Base-by-base conservation (phyloP, 1,140 invertebrate species). In the Cherax quadricarinatus region DNA sequence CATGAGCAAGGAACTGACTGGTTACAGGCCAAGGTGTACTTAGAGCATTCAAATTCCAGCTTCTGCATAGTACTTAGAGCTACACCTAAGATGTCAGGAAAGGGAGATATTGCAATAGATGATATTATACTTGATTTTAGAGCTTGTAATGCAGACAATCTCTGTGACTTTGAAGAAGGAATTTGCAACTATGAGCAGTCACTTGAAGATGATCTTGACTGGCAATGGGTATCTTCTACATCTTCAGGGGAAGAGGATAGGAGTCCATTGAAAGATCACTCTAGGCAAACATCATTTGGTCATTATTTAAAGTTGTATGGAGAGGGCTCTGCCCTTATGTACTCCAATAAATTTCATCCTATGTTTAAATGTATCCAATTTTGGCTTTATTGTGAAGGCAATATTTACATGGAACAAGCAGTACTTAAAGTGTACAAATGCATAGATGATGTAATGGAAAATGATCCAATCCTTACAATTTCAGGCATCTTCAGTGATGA, bases 101-200 rank as follows among this genome's bases (percentile, higher is more conserved):
- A 30, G 21, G 91, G 91, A 82, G 84, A 92, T 53, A 92, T 92
- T 83, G 91, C 91, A 7, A 60, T 92, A 60, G 91, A 92, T 92
- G 91, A 92, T 53, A 92, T 92, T 41, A 66, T 57, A 6, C 24
- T 92, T 82, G 91, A 92, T 60, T 83, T 83, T 81, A 57, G 48
- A 10, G 30, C n/a, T 9, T 92, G 91, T 57, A 30, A 73, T 30
- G n/a, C 16, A 12, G 79, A n/a, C 14, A 62, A 24, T 70, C 49
- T 88, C 12, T 92, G 91, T 88, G 85, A 87, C 48, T 92, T 92
- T 88, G 91, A 92, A 78, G 79, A 70, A 60, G 41, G 75, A 73
- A 82, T 82, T 6, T 92, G 91, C 21, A 51, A 75, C 51, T 92
- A 82, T 75, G 85, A 88, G 21, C 91, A 92, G 80, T 87, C 85